These are phyloP conservation scores for Sphenopsis melanotis DNA, from an alignment of 2,797 vertebrate genomes.

Conservation along the genomic window DNA sequence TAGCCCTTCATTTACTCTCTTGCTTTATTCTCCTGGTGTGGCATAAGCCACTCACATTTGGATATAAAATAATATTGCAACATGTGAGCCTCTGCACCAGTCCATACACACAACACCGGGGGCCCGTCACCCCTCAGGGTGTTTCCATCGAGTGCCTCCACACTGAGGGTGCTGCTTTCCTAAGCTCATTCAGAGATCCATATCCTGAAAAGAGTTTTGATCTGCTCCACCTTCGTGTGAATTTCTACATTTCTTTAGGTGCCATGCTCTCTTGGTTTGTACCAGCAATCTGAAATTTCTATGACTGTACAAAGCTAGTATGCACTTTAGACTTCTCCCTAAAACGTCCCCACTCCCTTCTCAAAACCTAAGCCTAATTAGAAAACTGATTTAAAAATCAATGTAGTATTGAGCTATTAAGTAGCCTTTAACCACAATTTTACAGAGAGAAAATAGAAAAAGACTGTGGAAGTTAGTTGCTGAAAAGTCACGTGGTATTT, in stretches of 20 bases:
- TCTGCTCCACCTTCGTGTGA: not conserved
- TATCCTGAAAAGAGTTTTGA: not conserved
- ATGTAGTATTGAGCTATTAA: not conserved
- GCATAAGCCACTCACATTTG: not conserved
- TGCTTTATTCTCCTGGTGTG: not conserved
- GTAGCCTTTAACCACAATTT: not conserved
- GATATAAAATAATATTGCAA: not conserved
- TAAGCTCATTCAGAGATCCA: not conserved
- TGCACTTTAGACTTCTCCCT: not conserved
- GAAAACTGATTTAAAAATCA: not conserved
- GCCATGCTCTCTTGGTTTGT: not conserved
- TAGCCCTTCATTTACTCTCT: not conserved
- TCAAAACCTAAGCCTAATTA: not conserved
- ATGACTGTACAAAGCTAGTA: not conserved
- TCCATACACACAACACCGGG: rapidly evolving
- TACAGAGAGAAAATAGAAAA: not conserved
- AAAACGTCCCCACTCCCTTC: not conserved
- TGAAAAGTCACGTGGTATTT: not conserved
- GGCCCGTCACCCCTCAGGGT: rapidly evolving
- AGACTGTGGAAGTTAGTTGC: not conserved
- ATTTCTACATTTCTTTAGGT: not conserved
- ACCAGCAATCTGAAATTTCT: not conserved
- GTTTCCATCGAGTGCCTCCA: not conserved
- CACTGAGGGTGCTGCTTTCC: not conserved
- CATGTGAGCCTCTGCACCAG: not conserved